Conservation (phyloP, 1,140 invertebrate species). For the Paramacrobiotus metropolitanus region DNA sequence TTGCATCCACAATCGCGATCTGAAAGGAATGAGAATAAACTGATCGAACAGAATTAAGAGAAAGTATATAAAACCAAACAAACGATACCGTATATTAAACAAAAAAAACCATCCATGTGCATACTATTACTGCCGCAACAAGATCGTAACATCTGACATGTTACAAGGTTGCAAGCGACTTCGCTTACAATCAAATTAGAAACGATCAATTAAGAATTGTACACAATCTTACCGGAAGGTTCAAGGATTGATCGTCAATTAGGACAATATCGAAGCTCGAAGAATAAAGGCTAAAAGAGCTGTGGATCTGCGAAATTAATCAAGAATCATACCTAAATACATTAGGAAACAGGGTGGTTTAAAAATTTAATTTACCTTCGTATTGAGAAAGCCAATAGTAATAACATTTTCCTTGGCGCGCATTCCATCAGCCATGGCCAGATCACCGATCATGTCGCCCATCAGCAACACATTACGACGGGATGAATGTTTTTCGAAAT, state of each 20-base stretch:
- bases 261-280: neutral
- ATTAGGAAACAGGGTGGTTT: neutral
- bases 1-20: too few relatives aligned
- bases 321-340: neutral
- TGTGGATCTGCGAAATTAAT: neutral
- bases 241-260: neutral
- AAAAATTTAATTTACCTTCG: neutral
- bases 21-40: too few relatives aligned
- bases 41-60: too few relatives aligned
- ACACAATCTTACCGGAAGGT: neutral
- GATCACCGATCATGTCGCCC: slow-evolving; percentile 1
- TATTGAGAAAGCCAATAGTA: neutral
- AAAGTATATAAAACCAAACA: too few relatives aligned
- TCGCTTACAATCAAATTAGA: too few relatives aligned
- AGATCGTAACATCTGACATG: too few relatives aligned
- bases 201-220: too few relatives aligned
- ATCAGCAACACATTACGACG: neutral
- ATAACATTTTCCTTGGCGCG: neutral
- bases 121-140: too few relatives aligned
- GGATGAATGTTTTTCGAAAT: neutral
- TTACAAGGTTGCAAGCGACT: too few relatives aligned
- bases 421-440: neutral
- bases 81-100: too few relatives aligned
- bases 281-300: neutral
- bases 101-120: too few relatives aligned